Percentiles rank a stretch among this genome's conserved stretches.
Evolutionary conservation across 2,113 vertebrate species (phyloP).

Genomic region (Corythornis vintsioides): DNA sequence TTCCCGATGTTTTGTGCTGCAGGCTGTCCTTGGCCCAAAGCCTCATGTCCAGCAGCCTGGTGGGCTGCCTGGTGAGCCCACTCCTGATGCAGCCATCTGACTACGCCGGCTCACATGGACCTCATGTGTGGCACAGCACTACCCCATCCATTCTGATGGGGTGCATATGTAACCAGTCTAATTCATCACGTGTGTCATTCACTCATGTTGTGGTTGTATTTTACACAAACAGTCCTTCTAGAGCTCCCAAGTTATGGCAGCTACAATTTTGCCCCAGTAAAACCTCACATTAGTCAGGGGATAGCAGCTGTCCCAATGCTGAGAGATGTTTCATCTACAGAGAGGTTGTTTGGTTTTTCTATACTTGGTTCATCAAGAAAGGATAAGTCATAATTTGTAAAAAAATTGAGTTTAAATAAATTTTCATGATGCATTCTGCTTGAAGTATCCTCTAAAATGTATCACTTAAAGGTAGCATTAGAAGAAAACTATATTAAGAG

Average conservation of each 20-base stretch:
- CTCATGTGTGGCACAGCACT: fast-evolving
- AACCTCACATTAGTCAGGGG: neutral
- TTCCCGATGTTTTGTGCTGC: neutral
- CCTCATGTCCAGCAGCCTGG: neutral
- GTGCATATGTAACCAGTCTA: neutral
- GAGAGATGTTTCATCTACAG: neutral
- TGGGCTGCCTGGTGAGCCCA: neutral
- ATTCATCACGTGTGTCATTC: neutral
- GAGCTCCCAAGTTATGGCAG: neutral
- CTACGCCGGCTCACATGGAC: fast-evolving
- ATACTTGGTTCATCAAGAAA: constrained; percentile 68
- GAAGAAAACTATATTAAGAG: constrained; percentile 80
- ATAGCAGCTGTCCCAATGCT: neutral
- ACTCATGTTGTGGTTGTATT: neutral
- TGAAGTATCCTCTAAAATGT: constrained; percentile 64
- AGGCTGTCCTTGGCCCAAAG: neutral
- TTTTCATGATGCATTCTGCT: constrained; percentile 73
- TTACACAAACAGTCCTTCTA: neutral
- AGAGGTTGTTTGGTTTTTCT: neutral
- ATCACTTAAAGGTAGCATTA: constrained; percentile 76
- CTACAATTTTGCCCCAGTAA: neutral
- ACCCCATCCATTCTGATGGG: neutral
- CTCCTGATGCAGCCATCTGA: neutral
- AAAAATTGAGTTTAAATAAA: constrained; percentile 78
- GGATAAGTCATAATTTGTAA: constrained; percentile 74